These are phyloP conservation scores for Tupaia chinensis DNA, from an alignment of 2,113 vertebrate genomes.

Conservation along the genomic window DNA sequence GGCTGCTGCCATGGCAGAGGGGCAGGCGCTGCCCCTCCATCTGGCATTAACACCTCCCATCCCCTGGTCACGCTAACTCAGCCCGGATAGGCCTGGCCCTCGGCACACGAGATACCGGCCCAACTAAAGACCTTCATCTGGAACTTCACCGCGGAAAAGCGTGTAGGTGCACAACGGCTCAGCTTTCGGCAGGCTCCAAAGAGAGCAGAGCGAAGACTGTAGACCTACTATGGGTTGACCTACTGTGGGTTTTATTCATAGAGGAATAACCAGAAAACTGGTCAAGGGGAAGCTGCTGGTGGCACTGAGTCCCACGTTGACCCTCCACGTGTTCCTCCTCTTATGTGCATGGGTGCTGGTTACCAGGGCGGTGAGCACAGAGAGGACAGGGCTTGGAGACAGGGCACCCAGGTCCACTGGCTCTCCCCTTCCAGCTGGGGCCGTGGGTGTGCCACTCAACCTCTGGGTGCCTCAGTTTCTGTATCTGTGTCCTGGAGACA, in stretches of 20 bases:
- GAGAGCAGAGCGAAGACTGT: background rate
- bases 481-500: background rate
- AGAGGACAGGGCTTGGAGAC: background rate
- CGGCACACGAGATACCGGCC: background rate
- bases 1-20: too few relatives aligned
- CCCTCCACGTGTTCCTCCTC: background rate
- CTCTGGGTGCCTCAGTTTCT: background rate
- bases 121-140: background rate
- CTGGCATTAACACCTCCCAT: too few relatives aligned
- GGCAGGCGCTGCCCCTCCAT: too few relatives aligned
- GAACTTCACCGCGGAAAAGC: background rate
- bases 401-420: background rate
- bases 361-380: background rate
- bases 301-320: too few relatives aligned
- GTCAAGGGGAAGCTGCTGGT: background rate
- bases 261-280: background rate
- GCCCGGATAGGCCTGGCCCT: background rate
- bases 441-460: background rate
- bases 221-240: background rate
- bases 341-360: rapidly evolving
- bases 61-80: background rate
- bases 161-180: background rate
- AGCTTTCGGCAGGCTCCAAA: background rate
- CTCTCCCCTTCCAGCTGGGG: background rate
- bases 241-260: background rate